Base-by-base conservation (phyloP, 1,140 invertebrate species). In the Heliconius hewitsoni region DNA sequence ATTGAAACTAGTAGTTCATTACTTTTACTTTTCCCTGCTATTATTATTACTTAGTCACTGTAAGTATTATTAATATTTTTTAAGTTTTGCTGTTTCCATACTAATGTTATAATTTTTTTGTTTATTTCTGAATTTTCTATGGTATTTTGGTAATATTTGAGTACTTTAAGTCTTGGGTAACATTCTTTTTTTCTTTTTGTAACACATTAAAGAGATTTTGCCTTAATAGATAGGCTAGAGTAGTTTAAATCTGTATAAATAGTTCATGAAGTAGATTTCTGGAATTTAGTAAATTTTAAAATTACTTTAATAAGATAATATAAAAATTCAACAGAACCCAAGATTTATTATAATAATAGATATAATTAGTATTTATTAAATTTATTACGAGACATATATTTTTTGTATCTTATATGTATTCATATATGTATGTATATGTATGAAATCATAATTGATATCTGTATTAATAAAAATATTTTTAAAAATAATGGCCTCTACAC, bases 401-500 rank as follows among this genome's bases (percentile, higher is more conserved):
- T 42, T 42, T 42, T 42, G 42, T 46, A 46, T 46, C 42, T 55
- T n/a, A n/a, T 55, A 5, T 55, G 3, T 19, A 52, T 19, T 19
- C 5, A 19, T 19, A 52, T 52, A 52, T 52, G 19, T 19, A 18
- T 18, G 6, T 52, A 5, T 18, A 52, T 52, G 8, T n/a, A 66
- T 66, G 23, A 66, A 27, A 30, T 66, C 27, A 13, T 30, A 19
- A 27, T 27, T 66, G n/a, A 0, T 27, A 30, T 57, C 23, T n/a
- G n/a, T 23, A n/a, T 60, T n/a, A 9, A n/a, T 23, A 66, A n/a
- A 30, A 30, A 27, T 27, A 66, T 30, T 13, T 13, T 13, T 13
- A 66, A 66, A 66, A 66, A 30, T 23, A 66, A 27, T 66, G 60
- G 60, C 60, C 60, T 66, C 60, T 27, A 66, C n/a, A 66, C 60